These are phyloP conservation scores for Centroberyx gerrardi DNA, from an alignment of 2,797 vertebrate genomes.

Conservation along the genomic window DNA sequence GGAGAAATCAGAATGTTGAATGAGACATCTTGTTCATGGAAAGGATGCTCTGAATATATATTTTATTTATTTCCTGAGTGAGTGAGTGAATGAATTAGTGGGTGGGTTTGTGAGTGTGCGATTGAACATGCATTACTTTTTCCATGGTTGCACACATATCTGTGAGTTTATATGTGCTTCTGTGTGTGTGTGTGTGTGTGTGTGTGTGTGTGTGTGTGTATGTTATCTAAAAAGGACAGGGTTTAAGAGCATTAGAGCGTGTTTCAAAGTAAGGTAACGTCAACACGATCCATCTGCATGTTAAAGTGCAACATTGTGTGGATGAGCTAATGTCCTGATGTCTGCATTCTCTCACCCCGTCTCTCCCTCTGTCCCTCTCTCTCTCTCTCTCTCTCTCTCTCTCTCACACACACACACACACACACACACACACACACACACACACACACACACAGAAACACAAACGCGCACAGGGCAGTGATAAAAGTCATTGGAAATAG, in stretches of 20 bases:
- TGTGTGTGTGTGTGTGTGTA: conserved; percentile 1
- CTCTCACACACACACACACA: conserved; percentile 13
- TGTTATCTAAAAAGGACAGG: neutral
- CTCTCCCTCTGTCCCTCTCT: neutral
- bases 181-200: neutral
- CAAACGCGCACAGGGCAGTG: conserved; percentile 19
- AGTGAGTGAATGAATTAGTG: conserved; percentile 7
- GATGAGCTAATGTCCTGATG: conserved; percentile 33
- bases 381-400: neutral
- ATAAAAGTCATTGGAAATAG: conserved; percentile 75
- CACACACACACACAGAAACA: conserved; percentile 25
- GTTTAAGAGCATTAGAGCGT: conserved; percentile 24
- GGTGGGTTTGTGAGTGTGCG: neutral
- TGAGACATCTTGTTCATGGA: conserved; percentile 22
- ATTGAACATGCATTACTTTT: neutral
- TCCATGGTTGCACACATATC: neutral
- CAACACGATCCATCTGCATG: conserved; percentile 32
- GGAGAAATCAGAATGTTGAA: conserved; percentile 40
- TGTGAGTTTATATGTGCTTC: no score
- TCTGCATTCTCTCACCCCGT: conserved; percentile 6
- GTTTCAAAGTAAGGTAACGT: conserved; percentile 37
- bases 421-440: conserved; percentile 31
- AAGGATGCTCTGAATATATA: neutral
- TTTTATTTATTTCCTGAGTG: conserved; percentile 7
- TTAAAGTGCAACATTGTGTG: conserved; percentile 37